These are phyloP conservation scores for Cataglyphis altisquamis DNA, from an alignment of 2,888 invertebrate species.

Conservation along the genomic window DNA sequence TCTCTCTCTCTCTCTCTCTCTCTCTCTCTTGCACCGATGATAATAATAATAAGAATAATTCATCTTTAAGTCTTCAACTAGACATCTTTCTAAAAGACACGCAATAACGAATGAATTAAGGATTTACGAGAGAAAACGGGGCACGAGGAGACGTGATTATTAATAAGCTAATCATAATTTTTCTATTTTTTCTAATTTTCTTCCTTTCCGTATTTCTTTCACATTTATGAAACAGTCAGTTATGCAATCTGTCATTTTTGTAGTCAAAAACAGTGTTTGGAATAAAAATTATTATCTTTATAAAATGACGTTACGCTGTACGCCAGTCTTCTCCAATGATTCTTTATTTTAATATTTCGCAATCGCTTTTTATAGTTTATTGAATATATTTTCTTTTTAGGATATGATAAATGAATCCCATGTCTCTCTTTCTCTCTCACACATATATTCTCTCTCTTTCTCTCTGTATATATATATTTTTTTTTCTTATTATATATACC, in stretches of 20 bases:
- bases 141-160: slow-evolving; percentile 65
- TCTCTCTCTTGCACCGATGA: slow-evolving; percentile 38
- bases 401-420: slow-evolving; percentile 29
- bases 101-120: slow-evolving; percentile 80
- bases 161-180: slow-evolving; percentile 66
- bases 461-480: slow-evolving; percentile 2
- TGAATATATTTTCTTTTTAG: slow-evolving; percentile 30
- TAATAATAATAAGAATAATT: slow-evolving; percentile 66
- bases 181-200: slow-evolving; percentile 56
- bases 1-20: slow-evolving; percentile 19
- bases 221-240: slow-evolving; percentile 66
- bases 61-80: slow-evolving; percentile 67
- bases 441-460: background rate
- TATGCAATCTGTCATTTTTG: slow-evolving; percentile 53
- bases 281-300: slow-evolving; percentile 54
- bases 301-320: slow-evolving; percentile 39
- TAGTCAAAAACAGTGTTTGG: slow-evolving; percentile 48
- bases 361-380: slow-evolving; percentile 26
- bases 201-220: slow-evolving; percentile 30
- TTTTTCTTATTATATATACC: slow-evolving; percentile 34
- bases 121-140: slow-evolving; percentile 61
- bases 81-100: slow-evolving; percentile 80
- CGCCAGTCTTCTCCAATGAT: slow-evolving; percentile 35
- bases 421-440: slow-evolving; percentile 19
- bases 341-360: slow-evolving; percentile 32